Evolutionary conservation across 1,140 invertebrate genomes (phyloP).

Genomic region (Drosophila pandora): DNA sequence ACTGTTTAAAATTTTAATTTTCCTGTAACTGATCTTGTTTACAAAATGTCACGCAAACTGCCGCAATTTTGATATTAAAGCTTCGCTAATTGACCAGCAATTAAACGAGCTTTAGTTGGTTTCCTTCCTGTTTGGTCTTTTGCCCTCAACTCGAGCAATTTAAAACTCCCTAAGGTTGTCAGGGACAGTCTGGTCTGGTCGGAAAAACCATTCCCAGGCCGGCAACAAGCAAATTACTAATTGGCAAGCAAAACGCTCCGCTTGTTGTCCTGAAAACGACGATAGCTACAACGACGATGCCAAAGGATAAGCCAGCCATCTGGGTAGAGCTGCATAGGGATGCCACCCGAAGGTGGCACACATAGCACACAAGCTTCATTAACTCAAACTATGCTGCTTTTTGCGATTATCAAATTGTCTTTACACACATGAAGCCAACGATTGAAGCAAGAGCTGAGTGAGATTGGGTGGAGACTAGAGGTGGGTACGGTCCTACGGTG

Average conservation of each 20-base stretch:
- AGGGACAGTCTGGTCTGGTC: constrained; percentile 32
- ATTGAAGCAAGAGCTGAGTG: constrained; percentile 16
- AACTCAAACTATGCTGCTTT: constrained; percentile 82
- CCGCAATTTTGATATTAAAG: constrained; percentile 31
- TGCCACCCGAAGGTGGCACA: constrained; percentile 32
- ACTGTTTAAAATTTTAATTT: too few relatives aligned
- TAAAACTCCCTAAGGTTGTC: constrained; percentile 51
- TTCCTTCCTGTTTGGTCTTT: not conserved
- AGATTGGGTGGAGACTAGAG: constrained; percentile 7
- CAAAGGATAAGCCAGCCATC: constrained; percentile 10
- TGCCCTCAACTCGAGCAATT: constrained; percentile 11
- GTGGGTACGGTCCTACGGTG: constrained; percentile 12
- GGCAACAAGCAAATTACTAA: constrained; percentile 77
- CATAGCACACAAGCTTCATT: constrained; percentile 78
- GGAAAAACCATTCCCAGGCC: constrained; percentile 38
- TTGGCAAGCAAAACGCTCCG: constrained; percentile 80
- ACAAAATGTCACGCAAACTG: not conserved
- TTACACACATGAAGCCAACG: constrained; percentile 66
- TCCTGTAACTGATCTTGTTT: too few relatives aligned
- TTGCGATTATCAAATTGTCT: constrained; percentile 82
- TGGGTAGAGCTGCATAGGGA: not conserved
- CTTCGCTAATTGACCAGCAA: constrained; percentile 16
- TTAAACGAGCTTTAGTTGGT: constrained; percentile 23
- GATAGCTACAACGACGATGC: constrained; percentile 39
- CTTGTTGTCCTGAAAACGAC: constrained; percentile 74